Base-by-base conservation (phyloP, 2,797 vertebrate species). In the Phrynocephalus guinanensis region DNA sequence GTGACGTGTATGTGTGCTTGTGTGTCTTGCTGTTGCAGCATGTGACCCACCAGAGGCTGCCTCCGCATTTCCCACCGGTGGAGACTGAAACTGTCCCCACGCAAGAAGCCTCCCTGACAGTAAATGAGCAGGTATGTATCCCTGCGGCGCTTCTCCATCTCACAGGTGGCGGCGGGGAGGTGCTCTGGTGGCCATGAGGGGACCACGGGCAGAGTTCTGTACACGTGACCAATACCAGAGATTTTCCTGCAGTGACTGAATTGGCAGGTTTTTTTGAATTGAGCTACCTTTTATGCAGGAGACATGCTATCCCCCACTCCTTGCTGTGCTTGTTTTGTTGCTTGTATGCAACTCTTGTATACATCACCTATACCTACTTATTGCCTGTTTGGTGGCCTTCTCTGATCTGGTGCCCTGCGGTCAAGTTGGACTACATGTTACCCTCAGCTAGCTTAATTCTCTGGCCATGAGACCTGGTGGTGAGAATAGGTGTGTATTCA, bases 71-170 rank as follows among this genome's bases (percentile, higher is more conserved):
- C 75, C 18, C 68, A 94, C 73, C 91, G 93, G 95, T 99, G 98
- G 98, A 98, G 94, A 95, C 97, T 22, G 97, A 97, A 90, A 96
- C 97, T 1, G 96, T 96, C 89, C 96, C 97, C 90, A 95, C 97
- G 88, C 97, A 97, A 94, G 97, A 97, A 95, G 97, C 97, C 18
- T 96, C 98, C 38, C 98, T 98, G 91, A 98, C 98, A 20, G 97
- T 99, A 94, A 99, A 99, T 18, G 98, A 99, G 95, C 98, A 99
- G 98, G 98, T 99, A 97, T 0, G 11, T 73, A 10, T 20, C 1
- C 18, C n/a, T 28, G 11, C 8, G 11, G 52, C 1, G 20, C 20
- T 1, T 1, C 10, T 7, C 2, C 56, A 5, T 82, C 3, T 30
- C 48, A 72, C 38, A n/a, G 33, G 18, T 79, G 73, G 3, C 4